A percentile compares a stretch with the other conserved stretches of the same genome.
phyloP scores from a whole-genome alignment of 1,140 invertebrate genomes.

The Zophobas morio region DNA sequence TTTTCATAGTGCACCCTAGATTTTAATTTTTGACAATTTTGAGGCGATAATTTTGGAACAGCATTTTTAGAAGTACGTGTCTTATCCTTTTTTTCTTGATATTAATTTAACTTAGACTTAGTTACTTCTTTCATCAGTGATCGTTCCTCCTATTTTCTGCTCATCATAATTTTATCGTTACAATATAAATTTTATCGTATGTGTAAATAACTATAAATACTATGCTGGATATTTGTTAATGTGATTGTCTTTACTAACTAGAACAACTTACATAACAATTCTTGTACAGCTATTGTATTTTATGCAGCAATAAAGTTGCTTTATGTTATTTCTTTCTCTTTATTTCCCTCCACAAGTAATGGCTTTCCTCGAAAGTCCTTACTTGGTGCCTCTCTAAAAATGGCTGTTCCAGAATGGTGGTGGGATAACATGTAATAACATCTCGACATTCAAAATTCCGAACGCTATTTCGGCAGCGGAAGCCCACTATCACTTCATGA shows the following conservation, averaged over 20 bases:
- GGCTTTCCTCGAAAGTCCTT: background rate
- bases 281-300: slow-evolving; percentile 62
- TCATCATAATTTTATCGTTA: background rate
- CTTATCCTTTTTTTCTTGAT: slow-evolving; percentile 42
- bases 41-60: slow-evolving; percentile 60
- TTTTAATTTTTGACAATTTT: slow-evolving; percentile 13
- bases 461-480: slow-evolving; percentile 30
- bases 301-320: slow-evolving; percentile 67
- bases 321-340: slow-evolving; percentile 60
- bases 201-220: slow-evolving; percentile 47
- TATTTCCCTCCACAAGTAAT: slow-evolving; percentile 53
- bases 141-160: slow-evolving; percentile 41
- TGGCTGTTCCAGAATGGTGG: slow-evolving; percentile 65
- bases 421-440: slow-evolving; percentile 29
- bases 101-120: slow-evolving; percentile 42
- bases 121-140: slow-evolving; percentile 27
- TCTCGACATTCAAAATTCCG: background rate
- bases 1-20: background rate
- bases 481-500: slow-evolving; percentile 26
- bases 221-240: slow-evolving; percentile 52
- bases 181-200: slow-evolving; percentile 40
- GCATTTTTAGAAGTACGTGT: slow-evolving; percentile 63
- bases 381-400: slow-evolving; percentile 63
- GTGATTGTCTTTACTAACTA: slow-evolving; percentile 58
- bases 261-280: slow-evolving; percentile 52